These are phyloP conservation scores for Hemaris fuciformis DNA, from an alignment of 2,888 invertebrate species.

Conservation along the genomic window DNA sequence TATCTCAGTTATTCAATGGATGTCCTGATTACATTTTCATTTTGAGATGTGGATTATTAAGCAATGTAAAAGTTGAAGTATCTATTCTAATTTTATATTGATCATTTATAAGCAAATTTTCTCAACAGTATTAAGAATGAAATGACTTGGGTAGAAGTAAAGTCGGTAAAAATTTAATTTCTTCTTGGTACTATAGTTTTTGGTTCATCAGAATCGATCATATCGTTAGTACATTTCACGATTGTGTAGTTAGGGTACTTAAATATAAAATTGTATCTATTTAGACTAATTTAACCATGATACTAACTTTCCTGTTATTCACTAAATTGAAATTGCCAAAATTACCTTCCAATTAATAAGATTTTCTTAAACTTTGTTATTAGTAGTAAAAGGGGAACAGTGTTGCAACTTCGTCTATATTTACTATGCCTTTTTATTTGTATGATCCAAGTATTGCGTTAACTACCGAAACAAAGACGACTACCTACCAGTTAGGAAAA, in stretches of 20 bases:
- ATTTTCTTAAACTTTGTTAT: conserved; percentile 64
- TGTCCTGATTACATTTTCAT: too few species aligned
- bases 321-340: conserved; percentile 67
- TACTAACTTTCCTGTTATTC: conserved; percentile 56
- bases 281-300: conserved; percentile 53
- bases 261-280: conserved; percentile 48
- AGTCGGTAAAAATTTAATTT: too few species aligned
- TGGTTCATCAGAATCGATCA: background rate
- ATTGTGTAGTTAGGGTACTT: conserved; percentile 63
- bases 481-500: too few species aligned
- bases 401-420: conserved; percentile 3
- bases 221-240: conserved; percentile 49
- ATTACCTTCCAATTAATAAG: conserved; percentile 56
- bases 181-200: background rate
- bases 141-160: too few species aligned
- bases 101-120: too few species aligned
- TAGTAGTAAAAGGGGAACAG: conserved; percentile 14
- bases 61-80: too few species aligned
- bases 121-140: too few species aligned
- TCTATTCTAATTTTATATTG: too few species aligned
- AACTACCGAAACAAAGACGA: too few species aligned
- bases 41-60: too few species aligned
- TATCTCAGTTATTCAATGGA: too few species aligned
- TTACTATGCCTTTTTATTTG: background rate
- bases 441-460: too few species aligned